Evolutionary conservation across 30 jellyfish, hydroid and myxozoan genomes (phyloP).

Genomic region (Nemopilema nomurai): DNA sequence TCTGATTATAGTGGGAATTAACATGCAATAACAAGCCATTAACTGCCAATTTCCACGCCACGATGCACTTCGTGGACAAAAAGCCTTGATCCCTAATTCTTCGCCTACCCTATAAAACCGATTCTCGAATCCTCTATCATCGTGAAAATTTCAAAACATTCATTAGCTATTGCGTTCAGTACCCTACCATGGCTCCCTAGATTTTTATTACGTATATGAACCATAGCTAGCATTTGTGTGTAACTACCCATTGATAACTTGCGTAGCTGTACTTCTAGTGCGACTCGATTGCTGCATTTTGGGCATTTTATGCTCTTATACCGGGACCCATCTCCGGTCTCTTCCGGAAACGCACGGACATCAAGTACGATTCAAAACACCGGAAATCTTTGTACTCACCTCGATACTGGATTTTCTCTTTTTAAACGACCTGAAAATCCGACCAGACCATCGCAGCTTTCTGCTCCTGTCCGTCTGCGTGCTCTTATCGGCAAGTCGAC

Average conservation of each 20-base stretch:
- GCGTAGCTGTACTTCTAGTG: too few species aligned
- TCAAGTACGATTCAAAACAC: not conserved
- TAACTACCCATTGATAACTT: not conserved
- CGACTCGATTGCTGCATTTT: too few species aligned
- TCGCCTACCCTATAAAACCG: not conserved
- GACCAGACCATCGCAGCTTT: conserved; percentile 71
- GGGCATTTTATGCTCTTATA: too few species aligned
- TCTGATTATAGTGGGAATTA: not conserved
- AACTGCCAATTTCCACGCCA: not conserved
- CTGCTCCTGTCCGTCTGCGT: conserved; percentile 65
- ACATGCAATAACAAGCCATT: not conserved
- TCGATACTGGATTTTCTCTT: conserved; percentile 60
- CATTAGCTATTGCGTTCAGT: not conserved
- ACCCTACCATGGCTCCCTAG: not conserved
- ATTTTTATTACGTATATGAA: not conserved
- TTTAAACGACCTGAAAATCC: conserved; percentile 56
- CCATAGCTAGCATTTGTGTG: not conserved
- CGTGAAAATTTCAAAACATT: not conserved
- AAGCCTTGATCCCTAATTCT: not conserved
- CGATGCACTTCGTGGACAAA: not conserved
- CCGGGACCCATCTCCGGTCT: too few species aligned
- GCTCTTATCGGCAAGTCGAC: conserved; percentile 27
- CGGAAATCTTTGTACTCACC: conserved; percentile 11
- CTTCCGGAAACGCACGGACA: not conserved
- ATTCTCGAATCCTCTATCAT: not conserved